A percentile compares a stretch with the other conserved stretches of the same genome.
Conservation (phyloP, 2,113 vertebrate genomes). For the Symphodus melops region DNA sequence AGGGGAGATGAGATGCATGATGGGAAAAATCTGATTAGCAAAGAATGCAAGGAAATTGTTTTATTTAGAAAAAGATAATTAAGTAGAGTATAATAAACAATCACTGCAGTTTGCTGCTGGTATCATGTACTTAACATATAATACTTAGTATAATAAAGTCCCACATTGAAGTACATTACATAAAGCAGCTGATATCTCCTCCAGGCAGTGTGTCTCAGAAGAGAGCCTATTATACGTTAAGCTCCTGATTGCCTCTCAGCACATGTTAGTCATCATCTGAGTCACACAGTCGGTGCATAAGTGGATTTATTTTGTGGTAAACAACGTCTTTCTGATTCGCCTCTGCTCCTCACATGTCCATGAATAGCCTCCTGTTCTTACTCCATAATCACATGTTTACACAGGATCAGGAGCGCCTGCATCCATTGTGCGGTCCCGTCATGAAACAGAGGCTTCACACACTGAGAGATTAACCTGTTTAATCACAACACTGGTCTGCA, state of each 20-base stretch:
- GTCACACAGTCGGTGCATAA: slow-evolving; percentile 6
- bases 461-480: slow-evolving; percentile 1
- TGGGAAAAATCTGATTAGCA: no score
- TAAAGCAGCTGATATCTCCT: background rate
- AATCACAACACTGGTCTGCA: background rate
- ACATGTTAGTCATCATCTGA: background rate
- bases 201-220: background rate
- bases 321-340: background rate
- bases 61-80: background rate
- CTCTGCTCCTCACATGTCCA: slow-evolving; percentile 18
- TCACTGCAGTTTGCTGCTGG: background rate
- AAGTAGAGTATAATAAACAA: background rate
- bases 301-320: background rate
- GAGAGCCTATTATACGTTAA: background rate
- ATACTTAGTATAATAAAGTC: background rate
- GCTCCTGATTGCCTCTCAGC: background rate
- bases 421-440: slow-evolving; percentile 7
- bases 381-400: slow-evolving; percentile 23
- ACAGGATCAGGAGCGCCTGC: slow-evolving; percentile 12
- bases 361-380: slow-evolving; percentile 19
- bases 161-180: background rate
- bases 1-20: background rate
- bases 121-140: background rate
- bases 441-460: background rate
- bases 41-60: no score